These are phyloP conservation scores for Cremastinae sp. DNA, from an alignment of 2,888 invertebrate genomes.

Conservation along the genomic window DNA sequence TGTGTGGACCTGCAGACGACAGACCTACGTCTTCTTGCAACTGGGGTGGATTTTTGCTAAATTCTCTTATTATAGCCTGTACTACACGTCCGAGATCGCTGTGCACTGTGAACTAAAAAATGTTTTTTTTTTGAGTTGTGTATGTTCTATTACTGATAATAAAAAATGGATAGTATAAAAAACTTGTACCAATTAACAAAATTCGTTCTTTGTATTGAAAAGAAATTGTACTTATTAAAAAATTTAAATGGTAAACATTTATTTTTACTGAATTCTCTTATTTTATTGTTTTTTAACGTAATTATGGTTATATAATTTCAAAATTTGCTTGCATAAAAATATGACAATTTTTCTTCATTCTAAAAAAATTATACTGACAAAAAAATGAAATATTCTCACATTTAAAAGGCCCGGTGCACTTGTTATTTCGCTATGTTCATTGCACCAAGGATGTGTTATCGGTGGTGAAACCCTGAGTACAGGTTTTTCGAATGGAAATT, in stretches of 20 bases:
- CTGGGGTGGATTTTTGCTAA: constrained; percentile 85
- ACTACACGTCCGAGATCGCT: constrained; percentile 91
- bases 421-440: constrained; percentile 85
- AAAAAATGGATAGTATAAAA: too few relatives aligned
- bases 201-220: too few relatives aligned
- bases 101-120: constrained; percentile 85
- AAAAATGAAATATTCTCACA: constrained; percentile 81
- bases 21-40: constrained; percentile 77
- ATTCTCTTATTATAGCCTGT: constrained; percentile 90
- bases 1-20: constrained; percentile 69
- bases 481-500: constrained; percentile 90
- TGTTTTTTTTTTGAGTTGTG: constrained; percentile 38
- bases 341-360: too few relatives aligned
- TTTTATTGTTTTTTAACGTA: too few relatives aligned
- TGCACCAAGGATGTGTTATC: constrained; percentile 88
- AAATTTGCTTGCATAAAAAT: too few relatives aligned
- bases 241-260: too few relatives aligned
- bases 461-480: constrained; percentile 85
- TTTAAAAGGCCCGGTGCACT: constrained; percentile 89
- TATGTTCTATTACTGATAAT: too few relatives aligned
- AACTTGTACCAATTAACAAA: too few relatives aligned
- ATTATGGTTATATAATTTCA: too few relatives aligned
- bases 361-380: too few relatives aligned
- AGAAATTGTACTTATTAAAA: too few relatives aligned
- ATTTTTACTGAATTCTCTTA: too few relatives aligned